These are phyloP conservation scores for Cyanoliseus patagonus DNA, from an alignment of 2,113 vertebrate genomes.

Conservation along the genomic window DNA sequence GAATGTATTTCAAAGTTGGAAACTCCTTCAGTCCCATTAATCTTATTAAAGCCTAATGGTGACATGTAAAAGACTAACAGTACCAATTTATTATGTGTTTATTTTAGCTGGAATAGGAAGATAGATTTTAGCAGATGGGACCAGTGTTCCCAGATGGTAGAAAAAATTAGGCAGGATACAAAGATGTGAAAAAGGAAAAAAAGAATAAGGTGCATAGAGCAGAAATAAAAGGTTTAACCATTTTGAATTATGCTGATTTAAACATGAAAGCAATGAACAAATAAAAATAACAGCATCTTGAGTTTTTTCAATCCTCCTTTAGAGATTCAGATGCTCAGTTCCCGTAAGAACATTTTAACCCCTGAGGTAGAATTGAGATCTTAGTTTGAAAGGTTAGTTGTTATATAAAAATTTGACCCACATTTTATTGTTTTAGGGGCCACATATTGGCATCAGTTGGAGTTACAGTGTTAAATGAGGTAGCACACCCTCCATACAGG, in stretches of 20 bases:
- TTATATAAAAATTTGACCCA: background rate
- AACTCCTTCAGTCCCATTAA: constrained; percentile 4
- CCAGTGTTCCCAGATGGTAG: background rate
- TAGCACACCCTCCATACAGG: background rate
- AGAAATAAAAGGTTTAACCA: background rate
- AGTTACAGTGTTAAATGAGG: background rate
- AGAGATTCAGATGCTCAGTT: constrained; percentile 20
- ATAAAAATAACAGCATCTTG: constrained; percentile 16
- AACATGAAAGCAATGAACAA: background rate
- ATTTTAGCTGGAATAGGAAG: constrained; percentile 20
- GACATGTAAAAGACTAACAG: constrained; percentile 11
- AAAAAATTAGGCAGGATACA: background rate
- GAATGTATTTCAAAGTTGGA: constrained; percentile 11
- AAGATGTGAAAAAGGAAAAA: background rate
- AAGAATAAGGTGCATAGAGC: background rate
- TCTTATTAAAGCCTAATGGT: constrained; percentile 36
- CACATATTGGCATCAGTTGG: background rate
- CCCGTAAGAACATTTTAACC: constrained; percentile 25
- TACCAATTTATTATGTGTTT: constrained; percentile 6
- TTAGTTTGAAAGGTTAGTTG: constrained; percentile 20
- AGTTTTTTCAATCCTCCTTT: background rate
- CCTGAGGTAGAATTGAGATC: background rate
- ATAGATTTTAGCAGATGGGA: constrained; percentile 33
- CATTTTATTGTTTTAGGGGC: background rate
- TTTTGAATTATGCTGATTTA: background rate